These are phyloP conservation scores for Melitaea athalia DNA, from an alignment of 2,888 invertebrate species.

Conservation along the genomic window DNA sequence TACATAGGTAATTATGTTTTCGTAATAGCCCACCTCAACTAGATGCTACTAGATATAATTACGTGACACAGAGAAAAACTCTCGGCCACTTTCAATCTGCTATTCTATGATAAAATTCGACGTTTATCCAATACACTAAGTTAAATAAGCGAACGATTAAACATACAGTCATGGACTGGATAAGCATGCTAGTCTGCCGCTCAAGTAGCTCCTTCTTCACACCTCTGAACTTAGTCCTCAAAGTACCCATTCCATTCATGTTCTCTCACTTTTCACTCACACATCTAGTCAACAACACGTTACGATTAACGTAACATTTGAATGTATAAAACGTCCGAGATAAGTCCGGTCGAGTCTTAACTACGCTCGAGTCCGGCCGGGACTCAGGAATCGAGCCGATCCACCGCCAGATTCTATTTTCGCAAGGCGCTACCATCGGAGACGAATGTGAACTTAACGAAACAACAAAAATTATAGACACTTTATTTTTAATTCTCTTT, in stretches of 20 bases:
- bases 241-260: constrained; percentile 81
- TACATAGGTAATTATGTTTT: background rate
- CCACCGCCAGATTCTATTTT: constrained; percentile 81
- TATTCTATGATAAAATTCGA: background rate
- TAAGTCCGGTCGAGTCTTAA: constrained; percentile 55
- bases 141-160: constrained; percentile 22
- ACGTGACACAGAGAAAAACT: background rate
- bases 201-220: constrained; percentile 89
- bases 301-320: constrained; percentile 14
- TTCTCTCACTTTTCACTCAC: constrained; percentile 51
- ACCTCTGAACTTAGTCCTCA: constrained; percentile 87
- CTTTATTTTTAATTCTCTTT: constrained; percentile 44
- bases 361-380: constrained; percentile 68
- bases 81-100: background rate
- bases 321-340: constrained; percentile 23
- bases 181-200: constrained; percentile 86
- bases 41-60: background rate
- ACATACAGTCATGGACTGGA: constrained; percentile 93
- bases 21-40: background rate
- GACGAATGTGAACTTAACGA: constrained; percentile 70
- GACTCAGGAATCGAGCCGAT: constrained; percentile 71
- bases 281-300: constrained; percentile 37
- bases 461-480: constrained; percentile 67
- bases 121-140: background rate
- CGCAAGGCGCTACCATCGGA: constrained; percentile 76